phyloP scores from a whole-genome alignment of 2,888 invertebrate species.

The Calliopum simillimum region DNA sequence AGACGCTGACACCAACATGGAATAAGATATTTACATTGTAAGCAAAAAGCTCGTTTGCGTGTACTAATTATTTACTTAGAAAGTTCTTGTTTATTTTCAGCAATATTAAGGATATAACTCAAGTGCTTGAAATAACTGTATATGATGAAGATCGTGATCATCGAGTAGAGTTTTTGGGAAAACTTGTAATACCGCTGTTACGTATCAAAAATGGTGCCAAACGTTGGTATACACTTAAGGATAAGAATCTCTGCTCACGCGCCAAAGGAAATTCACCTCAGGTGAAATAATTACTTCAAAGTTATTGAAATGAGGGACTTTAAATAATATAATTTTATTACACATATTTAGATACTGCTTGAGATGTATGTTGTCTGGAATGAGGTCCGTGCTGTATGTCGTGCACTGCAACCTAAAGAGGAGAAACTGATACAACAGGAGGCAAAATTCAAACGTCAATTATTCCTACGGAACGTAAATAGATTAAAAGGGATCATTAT shows the following conservation, averaged over 20 bases:
- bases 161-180: conserved; percentile 97
- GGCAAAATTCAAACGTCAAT: conserved; percentile 93
- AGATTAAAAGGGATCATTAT: conserved; percentile 90
- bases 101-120: conserved; percentile 95
- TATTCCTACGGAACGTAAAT: conserved; percentile 94
- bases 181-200: conserved; percentile 87
- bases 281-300: conserved; percentile 47
- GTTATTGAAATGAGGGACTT: not conserved
- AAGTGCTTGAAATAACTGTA: conserved; percentile 93
- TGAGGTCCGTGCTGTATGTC: conserved; percentile 87
- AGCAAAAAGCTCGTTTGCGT: conserved; percentile 65
- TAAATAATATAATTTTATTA: conserved; percentile 2
- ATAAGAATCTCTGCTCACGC: conserved; percentile 88
- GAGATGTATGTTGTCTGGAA: conserved; percentile 96
- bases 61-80: too few species aligned
- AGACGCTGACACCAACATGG: conserved; percentile 96
- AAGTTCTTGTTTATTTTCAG: conserved; percentile 69
- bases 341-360: conserved; percentile 74
- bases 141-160: conserved; percentile 98
- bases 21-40: conserved; percentile 99
- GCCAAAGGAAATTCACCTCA: conserved; percentile 94
- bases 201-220: conserved; percentile 90
- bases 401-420: conserved; percentile 95
- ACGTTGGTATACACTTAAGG: conserved; percentile 96
- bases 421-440: conserved; percentile 95